Evolutionary conservation across 2,113 vertebrate genomes (phyloP).

Genomic region (Tetrax tetrax): DNA sequence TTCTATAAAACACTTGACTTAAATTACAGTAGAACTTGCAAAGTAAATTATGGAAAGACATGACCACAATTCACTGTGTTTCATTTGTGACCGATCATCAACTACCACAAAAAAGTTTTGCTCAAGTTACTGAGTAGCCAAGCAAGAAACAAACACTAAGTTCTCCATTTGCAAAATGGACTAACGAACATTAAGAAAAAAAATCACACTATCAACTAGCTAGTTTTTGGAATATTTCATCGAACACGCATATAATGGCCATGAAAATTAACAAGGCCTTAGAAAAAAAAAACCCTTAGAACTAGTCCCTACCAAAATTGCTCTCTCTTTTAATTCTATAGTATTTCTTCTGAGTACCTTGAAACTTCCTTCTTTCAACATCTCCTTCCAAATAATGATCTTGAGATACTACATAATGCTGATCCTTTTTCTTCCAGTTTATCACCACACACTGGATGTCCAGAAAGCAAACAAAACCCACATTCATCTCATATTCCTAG

Average conservation of each 20-base stretch:
- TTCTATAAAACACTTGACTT: neutral
- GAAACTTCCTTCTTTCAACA: neutral
- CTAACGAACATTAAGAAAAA: neutral
- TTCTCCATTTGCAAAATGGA: accelerated
- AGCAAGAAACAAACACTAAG: neutral
- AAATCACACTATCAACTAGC: accelerated
- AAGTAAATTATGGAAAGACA: neutral
- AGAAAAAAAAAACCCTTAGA: neutral
- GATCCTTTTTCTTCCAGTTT: neutral
- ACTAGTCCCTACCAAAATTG: neutral
- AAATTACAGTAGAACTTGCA: neutral
- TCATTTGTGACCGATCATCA: accelerated
- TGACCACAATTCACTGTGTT: neutral
- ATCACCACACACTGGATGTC: neutral
- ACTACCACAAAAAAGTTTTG: neutral
- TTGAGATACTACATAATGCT: neutral
- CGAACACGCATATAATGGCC: accelerated
- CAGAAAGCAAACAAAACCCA: neutral
- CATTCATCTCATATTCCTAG: neutral
- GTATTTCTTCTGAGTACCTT: neutral
- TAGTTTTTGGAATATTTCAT: neutral
- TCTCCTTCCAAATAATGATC: neutral
- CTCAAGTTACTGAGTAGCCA: neutral
- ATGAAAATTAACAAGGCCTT: neutral
- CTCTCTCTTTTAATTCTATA: neutral